Conservation (phyloP, 2,888 invertebrate genomes). For the Bembecia ichneumoniformis region DNA sequence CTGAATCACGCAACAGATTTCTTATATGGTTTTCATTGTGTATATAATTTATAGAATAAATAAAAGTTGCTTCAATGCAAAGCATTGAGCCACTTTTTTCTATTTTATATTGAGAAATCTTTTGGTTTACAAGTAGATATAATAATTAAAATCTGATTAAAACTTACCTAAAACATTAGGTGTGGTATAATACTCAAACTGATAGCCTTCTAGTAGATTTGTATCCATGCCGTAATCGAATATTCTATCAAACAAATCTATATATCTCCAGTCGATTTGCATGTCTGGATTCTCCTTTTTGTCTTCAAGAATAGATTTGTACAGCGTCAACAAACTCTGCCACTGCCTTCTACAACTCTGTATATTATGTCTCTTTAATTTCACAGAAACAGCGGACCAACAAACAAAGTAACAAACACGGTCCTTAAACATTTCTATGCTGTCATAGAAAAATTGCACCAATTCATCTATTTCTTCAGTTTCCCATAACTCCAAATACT, state of each 20-base stretch:
- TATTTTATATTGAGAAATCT: too few species aligned
- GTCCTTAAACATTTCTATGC: conserved; percentile 52
- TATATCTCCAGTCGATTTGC: conserved; percentile 60
- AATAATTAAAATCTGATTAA: background rate
- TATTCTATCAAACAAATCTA: conserved; percentile 57
- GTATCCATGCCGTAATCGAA: conserved; percentile 61
- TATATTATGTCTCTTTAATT: conserved; percentile 25
- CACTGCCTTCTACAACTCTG: conserved; percentile 38
- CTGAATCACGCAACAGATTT: too few species aligned
- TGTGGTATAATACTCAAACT: background rate
- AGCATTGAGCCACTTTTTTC: too few species aligned
- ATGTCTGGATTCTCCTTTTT: conserved; percentile 57
- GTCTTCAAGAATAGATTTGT: conserved; percentile 44
- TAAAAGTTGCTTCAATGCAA: too few species aligned
- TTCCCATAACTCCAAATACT: conserved; percentile 26
- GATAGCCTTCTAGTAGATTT: conserved; percentile 30
- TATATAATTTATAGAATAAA: too few species aligned
- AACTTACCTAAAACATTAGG: too few species aligned
- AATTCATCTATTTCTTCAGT: conserved; percentile 36
- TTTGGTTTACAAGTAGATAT: background rate
- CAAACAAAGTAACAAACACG: conserved; percentile 47
- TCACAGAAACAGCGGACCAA: conserved; percentile 37
- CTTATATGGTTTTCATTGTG: too few species aligned
- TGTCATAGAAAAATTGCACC: conserved; percentile 47
- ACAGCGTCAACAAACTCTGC: conserved; percentile 39